Conservation (phyloP, 2,888 invertebrate genomes). For the Heteromyza rotundicornis region DNA sequence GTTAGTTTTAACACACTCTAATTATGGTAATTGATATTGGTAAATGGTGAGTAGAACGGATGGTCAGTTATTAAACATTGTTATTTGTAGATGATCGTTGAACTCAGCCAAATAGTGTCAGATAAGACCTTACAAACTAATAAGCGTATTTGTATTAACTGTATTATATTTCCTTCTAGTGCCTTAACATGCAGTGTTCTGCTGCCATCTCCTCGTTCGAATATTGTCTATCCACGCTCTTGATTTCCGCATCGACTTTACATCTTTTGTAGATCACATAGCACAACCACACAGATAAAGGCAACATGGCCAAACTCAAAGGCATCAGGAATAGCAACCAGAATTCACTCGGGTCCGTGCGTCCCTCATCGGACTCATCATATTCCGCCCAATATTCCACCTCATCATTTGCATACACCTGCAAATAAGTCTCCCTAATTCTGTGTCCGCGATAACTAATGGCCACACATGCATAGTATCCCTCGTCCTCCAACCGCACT, state of each 20-base stretch:
- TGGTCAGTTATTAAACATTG: too few species aligned
- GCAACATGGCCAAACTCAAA: constrained; percentile 52
- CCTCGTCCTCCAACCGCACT: constrained; percentile 48
- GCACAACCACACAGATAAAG: constrained; percentile 55
- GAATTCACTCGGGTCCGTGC: constrained; percentile 48
- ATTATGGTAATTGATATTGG: too few species aligned
- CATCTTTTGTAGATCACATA: constrained; percentile 48
- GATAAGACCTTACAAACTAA: too few species aligned
- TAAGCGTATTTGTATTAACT: constrained; percentile 19
- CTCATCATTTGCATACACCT: constrained; percentile 36
- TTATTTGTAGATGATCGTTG: too few species aligned
- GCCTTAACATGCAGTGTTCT: constrained; percentile 44
- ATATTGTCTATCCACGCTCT: constrained; percentile 39
- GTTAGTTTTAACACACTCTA: too few species aligned
- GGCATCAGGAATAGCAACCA: constrained; percentile 59
- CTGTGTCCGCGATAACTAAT: constrained; percentile 58
- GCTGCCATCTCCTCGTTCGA: constrained; percentile 45
- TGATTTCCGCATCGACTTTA: constrained; percentile 13
- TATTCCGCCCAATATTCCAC: constrained; percentile 52
- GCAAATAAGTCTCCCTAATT: constrained; percentile 55
- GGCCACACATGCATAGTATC: constrained; percentile 59
- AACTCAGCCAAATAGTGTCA: too few species aligned
- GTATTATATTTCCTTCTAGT: not conserved
- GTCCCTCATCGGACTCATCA: constrained; percentile 35
- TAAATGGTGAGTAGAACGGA: too few species aligned